Evolutionary conservation across 2,113 vertebrate genomes (phyloP).

Genomic region (Eleginops maclovinus): DNA sequence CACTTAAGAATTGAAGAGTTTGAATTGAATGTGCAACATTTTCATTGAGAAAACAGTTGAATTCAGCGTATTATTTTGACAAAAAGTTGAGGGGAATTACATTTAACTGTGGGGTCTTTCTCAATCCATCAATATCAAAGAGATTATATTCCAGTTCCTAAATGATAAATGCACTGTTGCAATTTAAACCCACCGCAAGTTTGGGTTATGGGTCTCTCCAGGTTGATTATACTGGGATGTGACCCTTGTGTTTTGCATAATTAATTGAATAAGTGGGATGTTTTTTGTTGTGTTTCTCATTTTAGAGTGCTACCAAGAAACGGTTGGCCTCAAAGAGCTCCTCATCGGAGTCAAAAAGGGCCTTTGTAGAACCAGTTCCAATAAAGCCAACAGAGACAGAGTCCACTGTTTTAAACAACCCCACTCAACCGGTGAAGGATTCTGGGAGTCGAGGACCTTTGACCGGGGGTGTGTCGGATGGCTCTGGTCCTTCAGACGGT

Average conservation of each 20-base stretch:
- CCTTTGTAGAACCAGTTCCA: neutral
- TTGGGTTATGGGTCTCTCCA: neutral
- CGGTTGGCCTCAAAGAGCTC: slow-evolving; percentile 27
- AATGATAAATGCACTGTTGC: neutral
- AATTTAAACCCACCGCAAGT: neutral
- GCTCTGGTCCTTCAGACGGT: slow-evolving; percentile 13
- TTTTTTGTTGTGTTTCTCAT: slow-evolving; percentile 27
- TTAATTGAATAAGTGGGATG: neutral
- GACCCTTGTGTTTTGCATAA: neutral
- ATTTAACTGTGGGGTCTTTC: neutral
- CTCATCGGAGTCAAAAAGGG: neutral
- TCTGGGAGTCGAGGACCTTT: neutral
- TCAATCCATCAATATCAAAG: neutral
- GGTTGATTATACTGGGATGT: neutral
- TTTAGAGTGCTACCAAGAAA: slow-evolving; percentile 61
- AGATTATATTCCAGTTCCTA: neutral
- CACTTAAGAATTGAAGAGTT: no score
- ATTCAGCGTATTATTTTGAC: no score
- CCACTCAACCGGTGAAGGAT: neutral
- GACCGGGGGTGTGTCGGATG: neutral
- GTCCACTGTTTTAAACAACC: neutral
- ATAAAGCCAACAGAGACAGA: neutral
- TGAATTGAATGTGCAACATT: no score
- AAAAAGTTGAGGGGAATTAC: neutral
- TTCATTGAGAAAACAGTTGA: no score